Conservation (phyloP, 2,888 invertebrate species). For the Corythucha ciliata region DNA sequence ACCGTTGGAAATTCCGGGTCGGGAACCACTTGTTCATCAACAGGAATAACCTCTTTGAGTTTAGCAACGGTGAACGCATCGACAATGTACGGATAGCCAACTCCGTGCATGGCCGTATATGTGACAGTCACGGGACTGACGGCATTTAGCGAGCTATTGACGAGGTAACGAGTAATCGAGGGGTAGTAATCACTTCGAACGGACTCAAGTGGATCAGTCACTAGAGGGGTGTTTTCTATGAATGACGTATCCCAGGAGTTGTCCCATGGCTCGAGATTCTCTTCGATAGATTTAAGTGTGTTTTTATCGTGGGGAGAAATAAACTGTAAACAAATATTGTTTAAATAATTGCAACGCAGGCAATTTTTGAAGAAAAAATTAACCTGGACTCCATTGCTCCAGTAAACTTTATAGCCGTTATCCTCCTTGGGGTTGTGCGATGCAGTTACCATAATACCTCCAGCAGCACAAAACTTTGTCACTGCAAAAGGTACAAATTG, state of each 20-base stretch:
- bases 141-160: constrained; percentile 49
- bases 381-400: constrained; percentile 77
- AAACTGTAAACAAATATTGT: constrained; percentile 50
- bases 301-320: constrained; percentile 81
- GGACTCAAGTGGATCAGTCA: constrained; percentile 60
- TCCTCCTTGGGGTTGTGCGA: constrained; percentile 94
- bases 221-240: constrained; percentile 24
- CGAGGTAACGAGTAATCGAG: constrained; percentile 47
- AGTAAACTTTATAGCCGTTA: constrained; percentile 97
- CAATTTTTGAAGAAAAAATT: constrained; percentile 12
- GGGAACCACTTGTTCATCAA: constrained; percentile 69
- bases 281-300: constrained; percentile 67
- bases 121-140: constrained; percentile 57
- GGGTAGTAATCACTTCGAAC: constrained; percentile 58
- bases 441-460: constrained; percentile 90
- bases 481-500: constrained; percentile 89
- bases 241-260: constrained; percentile 63
- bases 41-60: constrained; percentile 59
- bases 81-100: constrained; percentile 70
- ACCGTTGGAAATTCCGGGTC: constrained; percentile 98
- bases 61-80: constrained; percentile 65
- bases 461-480: constrained; percentile 59
- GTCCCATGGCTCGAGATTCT: constrained; percentile 64
- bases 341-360: neutral
- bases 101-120: constrained; percentile 98